Base-by-base conservation (phyloP, 2,888 invertebrate genomes). In the Eupithecia dodoneata region DNA sequence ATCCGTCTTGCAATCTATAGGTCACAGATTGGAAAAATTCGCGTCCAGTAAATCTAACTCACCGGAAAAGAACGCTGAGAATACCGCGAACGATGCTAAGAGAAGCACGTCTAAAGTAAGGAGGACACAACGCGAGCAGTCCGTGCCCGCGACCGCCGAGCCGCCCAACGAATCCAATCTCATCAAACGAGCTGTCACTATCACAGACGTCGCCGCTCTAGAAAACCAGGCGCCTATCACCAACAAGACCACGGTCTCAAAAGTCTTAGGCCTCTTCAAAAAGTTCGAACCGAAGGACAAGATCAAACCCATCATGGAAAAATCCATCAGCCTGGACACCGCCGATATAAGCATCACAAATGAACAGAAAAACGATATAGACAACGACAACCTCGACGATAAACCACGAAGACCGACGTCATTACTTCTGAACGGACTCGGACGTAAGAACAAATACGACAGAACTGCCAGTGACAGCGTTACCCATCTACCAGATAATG, bases 211-310 rank as follows among this genome's bases (percentile, higher is more conserved):
- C 76, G 95, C 96, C 7, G 94, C 93, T 76, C 85, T 95, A 77
- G 71, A 91, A 18, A 59, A 83, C 75, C 89, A 89, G 55, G 93
- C 81, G 77, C 82, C 91, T 0, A 59, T 9, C 55, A 59, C 3
- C 70, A 96, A 96, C 70, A 96, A 96, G 85, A 97, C 96, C 65
- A 96, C 97, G 13, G 97, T 97, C 4, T 97, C 97, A 0, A 97
- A 96, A 87, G 97, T 98, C 69, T 91, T 98, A 76, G 97, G 97
- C 0, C 92, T 98, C 4, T 97, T 98, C 83, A 97, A 97, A 83
- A 97, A 97, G 89, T 96, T 96, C 88, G 96, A 97, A 90, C 96
- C 97, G 73, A 95, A 96, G 83, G 94, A 95, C 78, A 93, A 93
- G 84, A 77, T 87, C 15, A 94, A 93, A 85, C 88, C 87, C 9